Percentiles rank a stretch among this genome's conserved stretches.
These are phyloP conservation scores for Drosophila kepulauana DNA, from an alignment of 1,140 invertebrate species.

Conservation along the genomic window DNA sequence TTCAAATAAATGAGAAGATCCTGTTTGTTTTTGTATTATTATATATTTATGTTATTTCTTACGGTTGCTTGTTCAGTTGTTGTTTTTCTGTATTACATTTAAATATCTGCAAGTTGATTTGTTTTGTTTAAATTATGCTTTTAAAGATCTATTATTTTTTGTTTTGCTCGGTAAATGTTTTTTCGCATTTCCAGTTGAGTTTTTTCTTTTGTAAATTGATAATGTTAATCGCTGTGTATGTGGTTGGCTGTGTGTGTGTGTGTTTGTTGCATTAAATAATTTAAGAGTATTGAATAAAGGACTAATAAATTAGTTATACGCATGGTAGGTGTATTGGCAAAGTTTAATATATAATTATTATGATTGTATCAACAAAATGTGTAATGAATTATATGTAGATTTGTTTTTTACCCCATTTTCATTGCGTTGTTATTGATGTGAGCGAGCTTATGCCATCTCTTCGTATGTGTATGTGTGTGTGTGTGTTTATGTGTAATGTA, in stretches of 20 bases:
- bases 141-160: conserved; percentile 41
- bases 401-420: conserved; percentile 45
- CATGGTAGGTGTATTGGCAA: conserved; percentile 67
- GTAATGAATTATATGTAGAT: conserved; percentile 57
- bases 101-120: conserved; percentile 38
- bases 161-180: conserved; percentile 36
- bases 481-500: conserved; percentile 27
- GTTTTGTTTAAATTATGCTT: conserved; percentile 52
- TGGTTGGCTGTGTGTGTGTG: conserved; percentile 9
- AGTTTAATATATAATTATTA: conserved; percentile 64
- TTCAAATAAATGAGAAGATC: conserved; percentile 65
- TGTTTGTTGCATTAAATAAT: conserved; percentile 64
- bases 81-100: conserved; percentile 52
- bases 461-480: conserved; percentile 32
- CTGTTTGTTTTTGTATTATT: conserved; percentile 28
- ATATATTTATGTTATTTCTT: conserved; percentile 25
- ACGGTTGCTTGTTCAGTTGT: conserved; percentile 35
- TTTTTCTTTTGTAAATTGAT: conserved; percentile 37
- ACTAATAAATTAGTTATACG: conserved; percentile 79
- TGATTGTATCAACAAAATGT: conserved; percentile 75
- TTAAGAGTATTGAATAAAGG: conserved; percentile 80
- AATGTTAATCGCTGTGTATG: conserved; percentile 47
- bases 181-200: conserved; percentile 50
- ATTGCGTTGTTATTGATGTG: conserved; percentile 27
- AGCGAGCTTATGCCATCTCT: conserved; percentile 35